These are phyloP conservation scores for Unio delphinus DNA, from an alignment of 2,888 invertebrate species.

Conservation along the genomic window DNA sequence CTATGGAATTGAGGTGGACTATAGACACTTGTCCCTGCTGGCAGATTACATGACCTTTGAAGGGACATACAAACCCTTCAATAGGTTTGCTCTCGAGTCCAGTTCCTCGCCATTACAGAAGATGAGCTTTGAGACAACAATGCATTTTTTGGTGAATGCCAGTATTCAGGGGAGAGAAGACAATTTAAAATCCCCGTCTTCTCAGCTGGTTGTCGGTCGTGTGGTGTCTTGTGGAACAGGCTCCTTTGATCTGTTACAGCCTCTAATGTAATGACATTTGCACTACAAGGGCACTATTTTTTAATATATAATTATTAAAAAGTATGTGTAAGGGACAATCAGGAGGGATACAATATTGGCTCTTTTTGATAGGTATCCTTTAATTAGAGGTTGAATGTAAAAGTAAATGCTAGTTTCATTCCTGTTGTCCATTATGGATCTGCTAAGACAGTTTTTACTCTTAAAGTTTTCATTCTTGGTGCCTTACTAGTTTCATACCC, in stretches of 20 bases:
- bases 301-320: too few species aligned
- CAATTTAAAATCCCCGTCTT: conserved; percentile 85
- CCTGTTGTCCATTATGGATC: too few species aligned
- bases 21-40: conserved; percentile 90
- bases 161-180: conserved; percentile 82
- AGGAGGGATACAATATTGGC: too few species aligned
- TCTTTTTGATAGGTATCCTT: too few species aligned
- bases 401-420: too few species aligned
- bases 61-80: conserved; percentile 91
- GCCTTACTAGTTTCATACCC: too few species aligned
- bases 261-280: conserved; percentile 11
- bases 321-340: too few species aligned
- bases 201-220: conserved; percentile 88
- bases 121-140: conserved; percentile 97
- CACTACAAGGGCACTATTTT: too few species aligned
- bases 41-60: conserved; percentile 99
- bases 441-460: too few species aligned
- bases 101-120: conserved; percentile 96
- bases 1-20: conserved; percentile 96
- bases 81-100: conserved; percentile 89
- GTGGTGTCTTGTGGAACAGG: conserved; percentile 88
- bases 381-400: too few species aligned
- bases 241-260: conserved; percentile 75
- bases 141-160: conserved; percentile 87
- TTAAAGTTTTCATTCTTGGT: too few species aligned